Evolutionary conservation across 2,797 vertebrate genomes (phyloP).

Genomic region (Lateolabrax maculatus): DNA sequence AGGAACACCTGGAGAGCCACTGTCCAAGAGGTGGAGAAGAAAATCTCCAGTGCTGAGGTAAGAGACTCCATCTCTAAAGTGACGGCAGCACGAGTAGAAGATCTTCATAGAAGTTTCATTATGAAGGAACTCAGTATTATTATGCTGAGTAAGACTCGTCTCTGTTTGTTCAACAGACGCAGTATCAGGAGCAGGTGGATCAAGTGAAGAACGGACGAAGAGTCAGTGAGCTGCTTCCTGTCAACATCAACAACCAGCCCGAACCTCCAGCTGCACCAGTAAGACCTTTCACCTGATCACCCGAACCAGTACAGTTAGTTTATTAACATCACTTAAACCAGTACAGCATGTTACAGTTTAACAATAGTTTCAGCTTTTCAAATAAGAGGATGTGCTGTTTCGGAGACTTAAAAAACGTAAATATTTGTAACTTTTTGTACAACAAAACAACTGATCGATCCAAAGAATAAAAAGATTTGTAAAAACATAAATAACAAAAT

Average conservation of each 20-base stretch:
- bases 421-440: background rate
- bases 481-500: background rate
- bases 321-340: background rate
- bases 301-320: too few species aligned
- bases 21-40: constrained; percentile 74
- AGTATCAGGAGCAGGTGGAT: constrained; percentile 86
- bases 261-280: constrained; percentile 73
- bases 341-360: background rate
- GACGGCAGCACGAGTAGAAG: too few species aligned
- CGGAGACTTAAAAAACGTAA: too few species aligned
- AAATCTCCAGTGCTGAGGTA: constrained; percentile 71
- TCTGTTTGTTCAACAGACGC: constrained; percentile 80
- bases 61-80: too few species aligned
- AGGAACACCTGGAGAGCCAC: constrained; percentile 55
- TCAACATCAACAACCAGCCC: constrained; percentile 51
- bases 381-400: background rate
- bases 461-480: background rate
- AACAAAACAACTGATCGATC: background rate
- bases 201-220: constrained; percentile 78
- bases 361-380: background rate
- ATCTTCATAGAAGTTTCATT: too few species aligned
- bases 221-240: constrained; percentile 66
- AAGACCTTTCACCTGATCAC: constrained; percentile 24
- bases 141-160: too few species aligned
- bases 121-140: too few species aligned